Base-by-base conservation (phyloP, 2,797 vertebrate species). In the Malurus leucopterus region DNA sequence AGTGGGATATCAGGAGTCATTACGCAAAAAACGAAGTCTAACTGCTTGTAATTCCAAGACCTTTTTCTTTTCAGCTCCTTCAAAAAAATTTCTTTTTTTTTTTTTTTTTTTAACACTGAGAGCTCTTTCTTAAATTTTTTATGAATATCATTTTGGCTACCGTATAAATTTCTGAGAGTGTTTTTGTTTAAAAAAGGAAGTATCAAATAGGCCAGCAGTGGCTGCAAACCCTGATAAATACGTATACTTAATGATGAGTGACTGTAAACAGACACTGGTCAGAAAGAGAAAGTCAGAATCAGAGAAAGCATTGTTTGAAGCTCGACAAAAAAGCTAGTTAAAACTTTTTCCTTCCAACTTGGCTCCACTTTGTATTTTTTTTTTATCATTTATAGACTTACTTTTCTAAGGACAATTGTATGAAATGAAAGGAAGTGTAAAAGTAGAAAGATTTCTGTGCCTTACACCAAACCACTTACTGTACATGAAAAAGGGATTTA, bases 61-160 rank as follows among this genome's bases (percentile, higher is more conserved):
- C 96, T 96, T 96, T 96, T 96, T 96, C 95, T 96, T 97, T 95
- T 97, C 97, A 96, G 96, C 96, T 97, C 96, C 98, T 98, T 97
- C 91, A 98, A 98, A 98, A 95, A 95, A 92, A 81, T 3, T 36
- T 36, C 2, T 36, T 27, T 17, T 4, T 43, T 59, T 36, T 27
- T 17, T 4, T 43, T 59, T 83, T 80, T 81, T 93, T 95, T 90
- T 40, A 89, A 90, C 24, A 16, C 65, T 36, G 77, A 88, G 84
- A 91, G 76, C 75, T 36, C 87, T 98, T 97, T 98, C 98, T 98
- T 98, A 98, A 98, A 98, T 98, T 98, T 98, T 98, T 98, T 98
- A 98, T 98, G 97, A 98, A 98, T 98, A 98, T 96, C 82, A 95
- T 97, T 97, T 98, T 97, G 97, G 97, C 94, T 94, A 76, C 86